A percentile compares a stretch with the other conserved stretches of the same genome.
Conservation (phyloP, 2,797 vertebrate genomes). For the Melanotaenia boesemani region DNA sequence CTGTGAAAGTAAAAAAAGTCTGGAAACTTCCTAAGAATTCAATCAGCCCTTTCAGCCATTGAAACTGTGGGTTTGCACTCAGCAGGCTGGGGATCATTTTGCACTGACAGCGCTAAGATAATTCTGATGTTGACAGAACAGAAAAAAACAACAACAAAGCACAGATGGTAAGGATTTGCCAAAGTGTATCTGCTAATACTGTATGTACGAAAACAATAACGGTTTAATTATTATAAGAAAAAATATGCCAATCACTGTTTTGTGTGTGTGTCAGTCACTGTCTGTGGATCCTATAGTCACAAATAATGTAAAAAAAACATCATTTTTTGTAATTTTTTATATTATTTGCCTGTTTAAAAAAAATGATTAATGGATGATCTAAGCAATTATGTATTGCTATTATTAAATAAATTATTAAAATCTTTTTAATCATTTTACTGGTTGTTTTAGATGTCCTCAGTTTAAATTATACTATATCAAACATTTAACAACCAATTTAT, state of each 20-base stretch:
- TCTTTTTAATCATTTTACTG: neutral
- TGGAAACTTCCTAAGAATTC: slow-evolving; percentile 59
- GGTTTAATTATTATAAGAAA: slow-evolving; percentile 7
- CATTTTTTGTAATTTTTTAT: neutral
- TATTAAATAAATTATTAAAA: neutral
- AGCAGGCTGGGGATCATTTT: slow-evolving; percentile 46
- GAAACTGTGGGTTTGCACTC: slow-evolving; percentile 30
- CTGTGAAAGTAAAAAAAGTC: slow-evolving; percentile 51
- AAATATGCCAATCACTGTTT: neutral
- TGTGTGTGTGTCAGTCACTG: neutral
- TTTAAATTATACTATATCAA: neutral
- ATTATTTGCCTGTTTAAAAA: neutral
- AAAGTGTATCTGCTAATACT: slow-evolving; percentile 23
- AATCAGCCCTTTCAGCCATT: slow-evolving; percentile 42
- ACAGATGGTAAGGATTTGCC: slow-evolving; percentile 25
- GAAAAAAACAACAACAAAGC: slow-evolving; percentile 16
- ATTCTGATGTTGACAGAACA: slow-evolving; percentile 16
- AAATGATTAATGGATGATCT: neutral
- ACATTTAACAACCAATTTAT: neutral
- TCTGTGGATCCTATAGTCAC: neutral
- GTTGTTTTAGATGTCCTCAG: too few species aligned
- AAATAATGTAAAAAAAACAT: neutral
- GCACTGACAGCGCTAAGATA: slow-evolving; percentile 29
- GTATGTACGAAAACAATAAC: slow-evolving; percentile 7
- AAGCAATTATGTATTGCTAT: neutral